Evolutionary conservation across 2,797 vertebrate species (phyloP), one percentile per base, ranked within the genome.

Genomic region (Clamator glandarius): DNA sequence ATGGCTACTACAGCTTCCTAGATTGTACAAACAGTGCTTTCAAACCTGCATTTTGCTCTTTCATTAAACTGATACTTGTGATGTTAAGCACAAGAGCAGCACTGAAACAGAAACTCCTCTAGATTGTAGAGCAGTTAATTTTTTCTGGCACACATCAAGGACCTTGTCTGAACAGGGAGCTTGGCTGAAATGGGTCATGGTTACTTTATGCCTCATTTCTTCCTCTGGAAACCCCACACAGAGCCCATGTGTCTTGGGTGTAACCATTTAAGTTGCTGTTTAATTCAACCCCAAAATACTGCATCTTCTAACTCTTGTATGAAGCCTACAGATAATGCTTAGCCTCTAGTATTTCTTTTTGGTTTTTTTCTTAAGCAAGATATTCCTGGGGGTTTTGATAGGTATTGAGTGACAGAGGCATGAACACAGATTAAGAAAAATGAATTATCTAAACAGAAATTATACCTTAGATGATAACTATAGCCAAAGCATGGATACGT

Each of bases 181-280:
- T 64, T n/a, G 18, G 12, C 15, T 50, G 41, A 59, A 61, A 84
- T 0, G 1, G 8, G 9, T 31, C 62, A 23, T 5, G 1, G 7
- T 51, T 36, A 81, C n/a, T 21, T 77, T 21, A 14, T 36, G 15
- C 21, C 17, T 76, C 39, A 8, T 21, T 66, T 72, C 23, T 64
- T 28, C 24, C 11, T 62, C 63, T 66, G 51, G 35, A 91, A 87
- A 84, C 0, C 10, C 7, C 10, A 68, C 17, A 33, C 12, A 20
- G 33, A 5, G 6, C 5, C 23, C 18, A 1, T 11, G 6, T 25
- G 6, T 12, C 28, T 52, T 42, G 16, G 7, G 18, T 59, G 12
- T 81, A 77, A 57, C 5, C 7, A n/a, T 77, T 74, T 16, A 7
- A 68, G 82, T 85, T 89, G 42, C 17, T 7, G 1, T 9, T 59